Conservation (phyloP, 2,888 invertebrate species). For the Eupithecia subumbrata region DNA sequence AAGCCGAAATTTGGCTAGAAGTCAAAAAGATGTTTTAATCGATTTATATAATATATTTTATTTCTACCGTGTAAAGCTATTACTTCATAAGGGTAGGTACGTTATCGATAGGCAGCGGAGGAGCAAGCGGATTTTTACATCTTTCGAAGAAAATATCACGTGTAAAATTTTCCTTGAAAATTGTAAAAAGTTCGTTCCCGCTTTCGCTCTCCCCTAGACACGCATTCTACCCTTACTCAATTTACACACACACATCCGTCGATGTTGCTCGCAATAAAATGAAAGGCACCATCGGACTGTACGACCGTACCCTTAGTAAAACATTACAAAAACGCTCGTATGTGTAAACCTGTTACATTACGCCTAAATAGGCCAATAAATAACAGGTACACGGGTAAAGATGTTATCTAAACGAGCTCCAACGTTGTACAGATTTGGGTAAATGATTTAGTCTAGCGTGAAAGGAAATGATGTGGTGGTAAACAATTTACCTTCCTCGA, state of each 20-base stretch:
- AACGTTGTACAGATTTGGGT: constrained; percentile 46
- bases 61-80: too few relatives aligned
- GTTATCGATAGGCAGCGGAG: too few relatives aligned
- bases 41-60: too few relatives aligned
- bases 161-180: too few relatives aligned
- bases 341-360: constrained; percentile 47
- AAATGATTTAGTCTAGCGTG: constrained; percentile 44
- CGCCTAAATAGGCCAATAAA: constrained; percentile 59
- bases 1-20: too few relatives aligned
- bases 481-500: constrained; percentile 24
- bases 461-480: constrained; percentile 29
- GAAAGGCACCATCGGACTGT: background rate
- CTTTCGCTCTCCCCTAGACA: background rate
- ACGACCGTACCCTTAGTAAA: constrained; percentile 11
- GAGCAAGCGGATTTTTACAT: too few relatives aligned
- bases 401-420: constrained; percentile 56
- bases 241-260: background rate
- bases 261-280: background rate
- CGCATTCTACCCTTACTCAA: background rate
- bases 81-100: too few relatives aligned
- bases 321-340: constrained; percentile 28
- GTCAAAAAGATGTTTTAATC: too few relatives aligned
- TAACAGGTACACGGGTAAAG: constrained; percentile 48
- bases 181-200: background rate
- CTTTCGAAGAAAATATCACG: too few relatives aligned